phyloP scores from a whole-genome alignment of 2,888 invertebrate species.

The Xestia sexstrigata region DNA sequence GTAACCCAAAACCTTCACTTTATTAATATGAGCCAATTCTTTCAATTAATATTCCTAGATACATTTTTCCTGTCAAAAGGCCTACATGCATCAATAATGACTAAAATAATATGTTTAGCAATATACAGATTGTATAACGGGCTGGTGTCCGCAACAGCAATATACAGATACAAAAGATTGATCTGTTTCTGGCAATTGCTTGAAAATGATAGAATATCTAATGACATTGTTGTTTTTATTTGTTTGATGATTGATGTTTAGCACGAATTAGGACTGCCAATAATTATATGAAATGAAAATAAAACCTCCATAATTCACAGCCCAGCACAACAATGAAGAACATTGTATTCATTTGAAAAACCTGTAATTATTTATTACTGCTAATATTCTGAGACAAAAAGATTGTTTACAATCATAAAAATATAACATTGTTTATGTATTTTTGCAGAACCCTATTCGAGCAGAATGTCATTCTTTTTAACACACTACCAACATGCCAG shows the following conservation, averaged over 20 bases:
- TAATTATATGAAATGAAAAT: background rate
- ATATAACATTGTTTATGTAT: constrained; percentile 16
- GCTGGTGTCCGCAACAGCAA: too few relatives aligned
- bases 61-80: background rate
- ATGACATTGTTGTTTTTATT: background rate
- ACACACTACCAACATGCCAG: background rate
- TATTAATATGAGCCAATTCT: constrained; percentile 3
- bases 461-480: background rate
- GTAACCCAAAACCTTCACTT: constrained; percentile 32
- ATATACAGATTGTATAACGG: background rate
- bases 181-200: background rate
- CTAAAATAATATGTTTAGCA: background rate
- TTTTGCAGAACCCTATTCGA: background rate
- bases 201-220: background rate
- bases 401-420: constrained; percentile 1
- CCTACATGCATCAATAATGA: background rate
- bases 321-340: background rate
- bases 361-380: background rate
- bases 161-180: background rate
- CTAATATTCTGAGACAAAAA: background rate
- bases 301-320: background rate
- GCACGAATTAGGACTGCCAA: background rate
- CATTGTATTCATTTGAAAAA: background rate
- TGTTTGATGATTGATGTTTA: background rate
- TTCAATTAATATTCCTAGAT: background rate